Conservation (phyloP, 2,113 vertebrate species). For the Forbesichthys papilliferus region DNA sequence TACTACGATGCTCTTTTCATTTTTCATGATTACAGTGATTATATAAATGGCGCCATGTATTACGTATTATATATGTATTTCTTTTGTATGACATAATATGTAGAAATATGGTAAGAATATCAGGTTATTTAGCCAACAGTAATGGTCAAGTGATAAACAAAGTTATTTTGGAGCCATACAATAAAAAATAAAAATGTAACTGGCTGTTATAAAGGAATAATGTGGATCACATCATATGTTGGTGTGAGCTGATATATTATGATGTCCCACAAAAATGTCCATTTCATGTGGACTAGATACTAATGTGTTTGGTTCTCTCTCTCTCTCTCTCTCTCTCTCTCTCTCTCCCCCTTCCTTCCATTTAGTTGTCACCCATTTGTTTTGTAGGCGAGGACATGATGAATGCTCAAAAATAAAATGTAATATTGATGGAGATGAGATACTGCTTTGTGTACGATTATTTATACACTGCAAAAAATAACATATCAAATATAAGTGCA, state of each 20-base stretch:
- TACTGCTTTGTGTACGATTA: conserved; percentile 19
- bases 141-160: conserved; percentile 25
- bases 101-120: conserved; percentile 57
- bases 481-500: neutral
- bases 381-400: conserved; percentile 68
- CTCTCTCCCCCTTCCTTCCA: neutral
- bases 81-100: conserved; percentile 70
- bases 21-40: conserved; percentile 69
- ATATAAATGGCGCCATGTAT: conserved; percentile 61
- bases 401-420: conserved; percentile 72
- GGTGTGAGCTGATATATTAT: conserved; percentile 61
- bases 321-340: conserved; percentile 9
- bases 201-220: conserved; percentile 46
- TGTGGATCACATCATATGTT: conserved; percentile 53
- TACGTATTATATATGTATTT: conserved; percentile 65
- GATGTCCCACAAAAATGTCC: conserved; percentile 50
- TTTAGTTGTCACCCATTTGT: conserved; percentile 62
- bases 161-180: conserved; percentile 30
- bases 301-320: conserved; percentile 8
- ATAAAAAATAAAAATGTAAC: conserved; percentile 38
- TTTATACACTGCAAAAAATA: neutral
- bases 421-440: conserved; percentile 43
- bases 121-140: conserved; percentile 30
- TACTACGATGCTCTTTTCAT: conserved; percentile 56
- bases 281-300: conserved; percentile 54